Conservation (phyloP, 2,888 invertebrate genomes). For the Corbicula japonica region DNA sequence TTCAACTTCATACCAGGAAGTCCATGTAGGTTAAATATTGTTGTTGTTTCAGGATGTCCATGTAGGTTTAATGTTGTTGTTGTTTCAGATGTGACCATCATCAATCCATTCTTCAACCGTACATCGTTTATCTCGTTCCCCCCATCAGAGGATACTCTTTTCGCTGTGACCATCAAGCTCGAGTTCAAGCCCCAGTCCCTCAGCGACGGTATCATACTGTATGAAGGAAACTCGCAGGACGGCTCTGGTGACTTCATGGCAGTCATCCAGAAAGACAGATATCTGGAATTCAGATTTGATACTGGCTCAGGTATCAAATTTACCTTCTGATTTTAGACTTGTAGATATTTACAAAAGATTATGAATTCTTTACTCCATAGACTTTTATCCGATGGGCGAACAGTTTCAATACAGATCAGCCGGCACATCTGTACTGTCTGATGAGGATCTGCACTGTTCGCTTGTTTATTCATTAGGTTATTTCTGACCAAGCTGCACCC, state of each 20-base stretch:
- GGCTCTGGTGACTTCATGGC: conserved; percentile 96
- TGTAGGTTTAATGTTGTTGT: too few species aligned
- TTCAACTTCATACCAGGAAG: too few species aligned
- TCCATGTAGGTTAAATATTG: too few species aligned
- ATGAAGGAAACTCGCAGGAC: conserved; percentile 93
- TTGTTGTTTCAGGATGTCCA: too few species aligned
- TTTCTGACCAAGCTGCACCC: too few species aligned
- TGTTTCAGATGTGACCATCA: conserved; percentile 89
- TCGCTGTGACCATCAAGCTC: conserved; percentile 89
- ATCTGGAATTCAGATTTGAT: conserved; percentile 94
- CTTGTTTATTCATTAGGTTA: too few species aligned
- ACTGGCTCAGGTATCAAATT: conserved; percentile 90
- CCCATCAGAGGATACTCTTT: conserved; percentile 89
- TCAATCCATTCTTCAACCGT: conserved; percentile 93
- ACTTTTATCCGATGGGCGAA: too few species aligned
- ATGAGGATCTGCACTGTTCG: too few species aligned
- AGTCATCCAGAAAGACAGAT: conserved; percentile 92
- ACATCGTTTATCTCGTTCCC: conserved; percentile 93
- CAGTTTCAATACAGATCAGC: too few species aligned
- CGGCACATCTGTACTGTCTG: too few species aligned
- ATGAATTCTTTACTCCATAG: too few species aligned
- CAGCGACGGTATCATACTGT: conserved; percentile 94
- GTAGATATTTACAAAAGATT: too few species aligned
- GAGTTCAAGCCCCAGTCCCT: conserved; percentile 91
- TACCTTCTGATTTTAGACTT: conserved; percentile 39